A percentile compares a stretch with the other conserved stretches of the same genome.
Conservation (phyloP, 2,113 vertebrate genomes). For the Oncorhynchus masou region DNA sequence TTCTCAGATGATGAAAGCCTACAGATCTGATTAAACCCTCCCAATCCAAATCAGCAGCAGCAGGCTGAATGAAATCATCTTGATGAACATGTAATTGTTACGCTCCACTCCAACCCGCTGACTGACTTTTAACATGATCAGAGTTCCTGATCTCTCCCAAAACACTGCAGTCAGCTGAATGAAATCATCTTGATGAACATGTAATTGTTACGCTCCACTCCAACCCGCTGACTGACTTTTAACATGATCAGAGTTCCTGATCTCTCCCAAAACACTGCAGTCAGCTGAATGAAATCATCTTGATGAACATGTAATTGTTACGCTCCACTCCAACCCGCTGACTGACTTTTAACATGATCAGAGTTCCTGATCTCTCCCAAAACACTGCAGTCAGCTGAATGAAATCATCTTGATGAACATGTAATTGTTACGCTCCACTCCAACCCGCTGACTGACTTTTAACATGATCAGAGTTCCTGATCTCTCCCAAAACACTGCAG, state of each 20-base stretch:
- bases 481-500: constrained; percentile 17
- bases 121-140: constrained; percentile 38
- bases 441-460: constrained; percentile 28
- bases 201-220: neutral
- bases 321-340: constrained; percentile 1
- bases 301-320: constrained; percentile 40
- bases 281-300: constrained; percentile 37
- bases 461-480: constrained; percentile 31
- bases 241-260: constrained; percentile 31
- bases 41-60: constrained; percentile 32
- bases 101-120: constrained; percentile 1
- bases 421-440: neutral
- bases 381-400: constrained; percentile 23
- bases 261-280: constrained; percentile 17
- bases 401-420: constrained; percentile 50
- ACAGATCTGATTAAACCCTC: constrained; percentile 31
- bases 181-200: constrained; percentile 50
- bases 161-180: constrained; percentile 23
- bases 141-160: constrained; percentile 21
- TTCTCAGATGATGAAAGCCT: constrained; percentile 36
- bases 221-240: constrained; percentile 28
- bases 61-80: constrained; percentile 35
- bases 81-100: constrained; percentile 38
- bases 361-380: constrained; percentile 22
- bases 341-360: constrained; percentile 38